These are phyloP conservation scores for Parnassius orleans DNA, from an alignment of 2,888 invertebrate genomes.

Conservation along the genomic window DNA sequence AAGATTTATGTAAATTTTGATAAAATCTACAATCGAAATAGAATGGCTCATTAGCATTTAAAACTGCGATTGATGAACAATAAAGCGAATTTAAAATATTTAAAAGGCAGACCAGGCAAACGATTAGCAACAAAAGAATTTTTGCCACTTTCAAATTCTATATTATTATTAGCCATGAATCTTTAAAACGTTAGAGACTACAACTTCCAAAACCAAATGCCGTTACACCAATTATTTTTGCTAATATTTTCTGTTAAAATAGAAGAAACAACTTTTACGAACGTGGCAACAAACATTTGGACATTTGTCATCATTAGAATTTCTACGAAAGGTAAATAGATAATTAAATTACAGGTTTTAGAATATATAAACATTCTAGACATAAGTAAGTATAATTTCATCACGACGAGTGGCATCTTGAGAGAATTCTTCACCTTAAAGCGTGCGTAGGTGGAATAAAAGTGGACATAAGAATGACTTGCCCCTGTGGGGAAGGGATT, in stretches of 20 bases:
- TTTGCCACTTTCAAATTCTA: background rate
- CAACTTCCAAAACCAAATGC: background rate
- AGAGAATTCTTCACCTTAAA: no score
- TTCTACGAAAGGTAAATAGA: background rate
- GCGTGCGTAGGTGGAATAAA: no score
- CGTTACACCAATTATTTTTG: slow-evolving; percentile 10
- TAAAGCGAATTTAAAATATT: background rate
- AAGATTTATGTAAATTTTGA: no score
- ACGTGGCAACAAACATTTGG: background rate
- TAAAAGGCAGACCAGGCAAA: background rate
- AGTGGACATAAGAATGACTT: no score
- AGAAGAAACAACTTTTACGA: slow-evolving; percentile 12
- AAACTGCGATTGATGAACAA: slow-evolving; percentile 1
- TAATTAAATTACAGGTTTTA: no score
- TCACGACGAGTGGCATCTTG: no score
- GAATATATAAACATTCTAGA: no score
- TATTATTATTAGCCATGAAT: no score
- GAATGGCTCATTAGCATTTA: slow-evolving; percentile 1
- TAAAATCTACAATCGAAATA: no score
- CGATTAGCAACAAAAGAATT: background rate
- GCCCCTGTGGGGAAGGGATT: no score
- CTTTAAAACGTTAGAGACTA: no score
- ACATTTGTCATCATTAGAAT: background rate
- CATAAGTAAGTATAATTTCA: no score
- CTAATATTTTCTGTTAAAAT: slow-evolving; percentile 5